phyloP scores from a whole-genome alignment of 2,888 invertebrate genomes.

The Dysmachus trigonus region DNA sequence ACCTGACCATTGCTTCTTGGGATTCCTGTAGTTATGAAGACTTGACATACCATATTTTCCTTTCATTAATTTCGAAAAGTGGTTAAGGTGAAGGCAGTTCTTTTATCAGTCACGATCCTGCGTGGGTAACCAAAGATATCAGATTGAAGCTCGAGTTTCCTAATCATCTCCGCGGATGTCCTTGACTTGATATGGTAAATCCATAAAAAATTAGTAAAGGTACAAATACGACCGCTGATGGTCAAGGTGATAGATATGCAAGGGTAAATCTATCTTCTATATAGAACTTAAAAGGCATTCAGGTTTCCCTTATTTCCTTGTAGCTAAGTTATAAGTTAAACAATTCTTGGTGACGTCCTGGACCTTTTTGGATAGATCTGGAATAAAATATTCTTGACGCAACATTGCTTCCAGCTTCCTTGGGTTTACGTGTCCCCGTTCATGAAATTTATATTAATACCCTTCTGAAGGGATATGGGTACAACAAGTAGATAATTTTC shows the following conservation, averaged over 20 bases:
- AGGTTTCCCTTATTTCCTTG: not conserved
- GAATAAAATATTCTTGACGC: not conserved
- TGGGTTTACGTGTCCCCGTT: not conserved
- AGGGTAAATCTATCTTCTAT: not conserved
- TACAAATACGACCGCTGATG: not conserved
- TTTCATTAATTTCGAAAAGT: not conserved
- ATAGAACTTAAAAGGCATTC: not conserved
- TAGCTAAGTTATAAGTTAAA: not conserved
- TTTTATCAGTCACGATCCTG: not conserved
- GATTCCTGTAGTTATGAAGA: too few species aligned
- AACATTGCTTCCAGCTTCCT: not conserved
- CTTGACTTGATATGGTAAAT: not conserved
- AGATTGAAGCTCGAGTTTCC: not conserved
- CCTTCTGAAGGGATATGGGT: constrained; percentile 31
- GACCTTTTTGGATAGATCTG: not conserved
- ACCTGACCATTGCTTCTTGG: not conserved
- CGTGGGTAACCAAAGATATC: constrained; percentile 20
- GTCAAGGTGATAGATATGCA: not conserved
- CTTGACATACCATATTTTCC: not conserved
- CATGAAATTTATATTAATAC: not conserved
- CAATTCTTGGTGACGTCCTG: not conserved
- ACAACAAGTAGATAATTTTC: constrained; percentile 44
- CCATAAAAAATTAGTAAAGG: not conserved
- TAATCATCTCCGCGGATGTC: not conserved
- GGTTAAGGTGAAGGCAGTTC: not conserved